Conservation (phyloP, 2,797 vertebrate species). For the Triplophysa yarkandensis region DNA sequence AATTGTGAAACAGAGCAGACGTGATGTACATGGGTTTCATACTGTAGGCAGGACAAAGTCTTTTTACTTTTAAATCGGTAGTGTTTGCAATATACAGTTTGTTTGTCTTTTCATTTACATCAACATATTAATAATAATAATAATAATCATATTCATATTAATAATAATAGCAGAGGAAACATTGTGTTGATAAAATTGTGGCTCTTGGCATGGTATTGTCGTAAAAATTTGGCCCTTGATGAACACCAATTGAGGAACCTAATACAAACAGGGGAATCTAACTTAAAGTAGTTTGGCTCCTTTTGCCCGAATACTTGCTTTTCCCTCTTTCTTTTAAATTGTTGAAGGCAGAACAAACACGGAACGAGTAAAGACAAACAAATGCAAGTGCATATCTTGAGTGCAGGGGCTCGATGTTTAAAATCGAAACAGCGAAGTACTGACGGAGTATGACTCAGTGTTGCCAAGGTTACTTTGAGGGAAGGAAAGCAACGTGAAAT, state of each 20-base stretch:
- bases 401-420: conserved; percentile 35
- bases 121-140: no score
- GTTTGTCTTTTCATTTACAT: no score
- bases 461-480: conserved; percentile 39
- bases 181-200: no score
- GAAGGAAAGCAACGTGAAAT: conserved; percentile 25
- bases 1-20: conserved; percentile 10
- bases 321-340: conserved; percentile 64
- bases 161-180: no score
- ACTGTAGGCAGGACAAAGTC: no score
- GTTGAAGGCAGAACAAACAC: conserved; percentile 67
- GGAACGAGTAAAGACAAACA: conserved; percentile 57
- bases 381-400: conserved; percentile 27
- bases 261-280: conserved; percentile 56
- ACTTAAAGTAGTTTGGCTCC: conserved; percentile 56
- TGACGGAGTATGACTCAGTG: conserved; percentile 4
- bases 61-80: no score
- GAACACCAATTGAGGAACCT: no score
- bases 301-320: conserved; percentile 59
- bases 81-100: no score
- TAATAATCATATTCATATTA: no score
- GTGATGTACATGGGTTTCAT: no score
- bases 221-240: no score
- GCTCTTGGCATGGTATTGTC: no score
- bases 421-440: conserved; percentile 35